A percentile compares a stretch with the other conserved stretches of the same genome.
These are phyloP conservation scores for Ormia ochracea DNA, from an alignment of 2,888 invertebrate genomes.

Conservation along the genomic window DNA sequence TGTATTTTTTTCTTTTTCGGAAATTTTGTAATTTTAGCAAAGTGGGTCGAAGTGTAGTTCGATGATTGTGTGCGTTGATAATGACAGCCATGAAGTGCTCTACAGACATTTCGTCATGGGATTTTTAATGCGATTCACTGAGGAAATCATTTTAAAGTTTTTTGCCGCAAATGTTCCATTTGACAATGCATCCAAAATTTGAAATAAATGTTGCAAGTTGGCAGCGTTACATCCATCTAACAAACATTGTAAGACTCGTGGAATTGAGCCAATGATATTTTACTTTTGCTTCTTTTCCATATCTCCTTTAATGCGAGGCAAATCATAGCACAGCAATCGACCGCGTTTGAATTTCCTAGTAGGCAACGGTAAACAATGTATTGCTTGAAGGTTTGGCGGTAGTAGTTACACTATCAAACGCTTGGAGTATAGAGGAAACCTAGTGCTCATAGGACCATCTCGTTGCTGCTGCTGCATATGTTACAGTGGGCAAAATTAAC, in stretches of 20 bases:
- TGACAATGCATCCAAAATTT: constrained; percentile 45
- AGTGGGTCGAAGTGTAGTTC: constrained; percentile 9
- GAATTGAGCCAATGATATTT: constrained; percentile 19
- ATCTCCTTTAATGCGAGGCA: neutral
- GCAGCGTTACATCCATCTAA: neutral
- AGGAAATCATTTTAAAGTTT: constrained; percentile 56
- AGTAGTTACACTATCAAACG: constrained; percentile 28
- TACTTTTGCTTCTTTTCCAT: neutral
- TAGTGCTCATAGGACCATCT: neutral
- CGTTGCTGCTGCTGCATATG: constrained; percentile 4
- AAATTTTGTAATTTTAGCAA: neutral
- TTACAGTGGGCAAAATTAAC: neutral
- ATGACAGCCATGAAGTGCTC: constrained; percentile 60
- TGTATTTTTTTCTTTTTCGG: neutral
- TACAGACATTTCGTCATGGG: constrained; percentile 53
- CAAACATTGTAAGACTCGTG: neutral
- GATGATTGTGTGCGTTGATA: constrained; percentile 36
- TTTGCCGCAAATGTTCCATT: constrained; percentile 33
- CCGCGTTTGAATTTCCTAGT: neutral
- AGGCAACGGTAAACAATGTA: neutral
- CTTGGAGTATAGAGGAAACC: neutral
- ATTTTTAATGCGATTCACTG: constrained; percentile 49
- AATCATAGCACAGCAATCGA: neutral
- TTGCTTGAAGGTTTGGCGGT: neutral
- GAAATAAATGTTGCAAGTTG: constrained; percentile 7